Base-by-base conservation (phyloP, 2,797 vertebrate genomes). In the Hyperoplus lanceolatus region DNA sequence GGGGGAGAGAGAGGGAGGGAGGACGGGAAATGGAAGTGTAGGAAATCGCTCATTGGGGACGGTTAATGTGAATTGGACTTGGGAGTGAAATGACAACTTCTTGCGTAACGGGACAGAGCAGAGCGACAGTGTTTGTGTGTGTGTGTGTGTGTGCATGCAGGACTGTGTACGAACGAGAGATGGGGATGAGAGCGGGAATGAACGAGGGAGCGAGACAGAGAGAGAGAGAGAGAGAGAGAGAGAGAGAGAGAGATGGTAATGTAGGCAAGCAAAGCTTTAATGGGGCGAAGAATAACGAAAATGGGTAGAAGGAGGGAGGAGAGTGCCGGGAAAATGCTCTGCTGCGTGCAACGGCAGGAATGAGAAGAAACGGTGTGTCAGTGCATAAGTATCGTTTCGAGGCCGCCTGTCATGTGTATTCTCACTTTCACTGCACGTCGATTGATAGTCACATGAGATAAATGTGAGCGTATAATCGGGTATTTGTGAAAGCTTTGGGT, bases 41-140 rank as follows among this genome's bases (percentile, higher is more conserved):
- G 87, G 82, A 90, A 92, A 94, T 93, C 89, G 87, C 87, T 94
- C 93, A 91, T 86, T 88, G 89, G 83, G 88, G 90, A 93, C 71
- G 69, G 75, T 90, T 92, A 94, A 94, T 93, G 93, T 82, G 90
- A 94, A 91, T 72, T 71, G 86, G 89, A 86, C 79, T 87, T 41
- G 51, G 29, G 85, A 89, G 87, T 92, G 88, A 90, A 90, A 92
- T 91, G 91, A 92, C 87, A 90, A 93, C 92, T 91, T 92, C 90
- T 86, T 79, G 83, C 79, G 82, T 86, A 89, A 90, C 86, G 83
- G 87, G 84, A 93, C 82, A 80, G 70, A 91, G 84, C 75, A 57
- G 62, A 71, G 77, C 51, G 38, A 58, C 64, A 39, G 62, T 45
- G 16, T 77, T 55, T 59, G 79, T 71, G 78, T 75, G 73, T 60